A percentile compares a stretch with the other conserved stretches of the same genome.
These are phyloP conservation scores for Rhyacophila evoluta DNA, from an alignment of 2,888 invertebrate species.

Conservation along the genomic window DNA sequence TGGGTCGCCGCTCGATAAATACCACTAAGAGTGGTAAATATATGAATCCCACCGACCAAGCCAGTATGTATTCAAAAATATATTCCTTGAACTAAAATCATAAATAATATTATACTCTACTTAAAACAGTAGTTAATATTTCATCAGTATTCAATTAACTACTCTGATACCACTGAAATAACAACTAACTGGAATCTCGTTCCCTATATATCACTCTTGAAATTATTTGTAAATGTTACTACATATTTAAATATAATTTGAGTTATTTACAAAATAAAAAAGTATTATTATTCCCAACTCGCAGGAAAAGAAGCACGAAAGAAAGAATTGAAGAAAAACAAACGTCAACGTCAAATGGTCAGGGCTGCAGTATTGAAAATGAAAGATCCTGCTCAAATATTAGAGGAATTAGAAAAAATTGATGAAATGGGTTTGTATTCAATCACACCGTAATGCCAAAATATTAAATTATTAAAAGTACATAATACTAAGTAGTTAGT, in stretches of 20 bases:
- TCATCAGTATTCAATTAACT: no score
- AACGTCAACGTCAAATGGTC: slow-evolving; percentile 95
- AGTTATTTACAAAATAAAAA: no score
- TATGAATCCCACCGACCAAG: slow-evolving; percentile 99
- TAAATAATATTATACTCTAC: no score
- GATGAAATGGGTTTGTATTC: slow-evolving; percentile 92
- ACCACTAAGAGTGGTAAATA: slow-evolving; percentile 99
- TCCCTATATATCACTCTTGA: no score
- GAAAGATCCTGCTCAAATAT: slow-evolving; percentile 95
- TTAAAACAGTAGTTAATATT: no score
- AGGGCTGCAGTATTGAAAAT: slow-evolving; percentile 96
- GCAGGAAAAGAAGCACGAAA: slow-evolving; percentile 97
- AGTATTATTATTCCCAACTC: no score
- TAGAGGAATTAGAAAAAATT: slow-evolving; percentile 96
- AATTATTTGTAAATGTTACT: no score
- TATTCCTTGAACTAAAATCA: no score
- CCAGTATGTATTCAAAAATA: slow-evolving; percentile 79
- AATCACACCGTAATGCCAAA: slow-evolving; percentile 12
- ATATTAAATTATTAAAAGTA: neutral
- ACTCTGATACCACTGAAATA: no score
- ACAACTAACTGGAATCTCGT: no score
- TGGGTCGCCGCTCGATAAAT: slow-evolving; percentile 97
- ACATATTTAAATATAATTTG: no score
- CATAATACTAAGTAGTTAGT: no score
- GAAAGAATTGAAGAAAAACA: slow-evolving; percentile 98